Conservation (phyloP, 1,140 invertebrate genomes). For the Papilio glaucus region DNA sequence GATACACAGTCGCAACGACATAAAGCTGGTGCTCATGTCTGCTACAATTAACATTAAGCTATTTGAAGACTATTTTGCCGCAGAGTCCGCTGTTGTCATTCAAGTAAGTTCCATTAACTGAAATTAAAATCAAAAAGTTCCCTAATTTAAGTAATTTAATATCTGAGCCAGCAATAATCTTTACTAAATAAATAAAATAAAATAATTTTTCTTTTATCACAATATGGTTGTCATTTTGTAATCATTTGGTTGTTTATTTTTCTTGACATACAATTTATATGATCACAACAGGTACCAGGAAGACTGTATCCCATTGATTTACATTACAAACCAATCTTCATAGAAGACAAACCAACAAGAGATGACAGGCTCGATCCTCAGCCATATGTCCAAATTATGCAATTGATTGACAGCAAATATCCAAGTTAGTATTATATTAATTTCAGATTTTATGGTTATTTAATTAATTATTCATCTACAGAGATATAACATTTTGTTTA, state of each 20-base stretch:
- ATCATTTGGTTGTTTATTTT: too few relatives aligned
- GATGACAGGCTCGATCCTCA: slow-evolving; percentile 92
- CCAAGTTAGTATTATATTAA: slow-evolving; percentile 82
- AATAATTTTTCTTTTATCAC: too few relatives aligned
- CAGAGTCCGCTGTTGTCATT: slow-evolving; percentile 91
- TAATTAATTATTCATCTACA: too few relatives aligned
- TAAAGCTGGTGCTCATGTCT: slow-evolving; percentile 98
- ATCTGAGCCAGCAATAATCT: too few relatives aligned
- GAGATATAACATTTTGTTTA: too few relatives aligned
- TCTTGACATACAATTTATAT: too few relatives aligned
- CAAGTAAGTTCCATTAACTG: slow-evolving; percentile 83
- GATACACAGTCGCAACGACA: slow-evolving; percentile 89
- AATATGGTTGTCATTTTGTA: too few relatives aligned
- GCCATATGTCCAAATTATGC: slow-evolving; percentile 96
- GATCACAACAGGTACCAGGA: slow-evolving; percentile 91
- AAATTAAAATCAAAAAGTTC: slow-evolving; percentile 38
- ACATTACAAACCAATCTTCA: slow-evolving; percentile 91
- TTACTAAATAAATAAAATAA: too few relatives aligned
- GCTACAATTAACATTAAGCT: slow-evolving; percentile 98
- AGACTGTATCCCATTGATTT: slow-evolving; percentile 96
- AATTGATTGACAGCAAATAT: slow-evolving; percentile 96
- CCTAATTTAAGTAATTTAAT: too few relatives aligned
- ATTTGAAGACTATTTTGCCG: slow-evolving; percentile 94
- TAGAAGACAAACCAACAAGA: slow-evolving; percentile 88
- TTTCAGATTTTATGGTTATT: slow-evolving; percentile 16